Percentiles rank a stretch among this genome's conserved stretches.
These are phyloP conservation scores for Nothobranchius kuhntae DNA, from an alignment of 2,113 vertebrate species.

Conservation along the genomic window DNA sequence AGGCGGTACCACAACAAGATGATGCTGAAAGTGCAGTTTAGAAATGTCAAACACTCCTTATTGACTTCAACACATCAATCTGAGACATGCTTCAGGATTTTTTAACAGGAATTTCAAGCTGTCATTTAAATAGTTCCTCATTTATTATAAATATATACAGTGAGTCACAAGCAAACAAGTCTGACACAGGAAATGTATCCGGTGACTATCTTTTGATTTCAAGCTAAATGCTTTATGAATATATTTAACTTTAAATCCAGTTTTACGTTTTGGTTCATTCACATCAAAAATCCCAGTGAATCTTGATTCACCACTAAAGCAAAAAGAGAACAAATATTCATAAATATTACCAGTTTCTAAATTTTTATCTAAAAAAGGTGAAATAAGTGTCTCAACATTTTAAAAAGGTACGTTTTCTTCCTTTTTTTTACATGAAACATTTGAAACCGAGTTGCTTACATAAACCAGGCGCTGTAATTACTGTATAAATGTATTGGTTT, in stretches of 20 bases:
- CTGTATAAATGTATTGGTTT: conserved; percentile 77
- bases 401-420: background rate
- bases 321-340: no score
- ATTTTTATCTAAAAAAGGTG: background rate
- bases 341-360: no score
- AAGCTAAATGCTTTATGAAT: conserved; percentile 35
- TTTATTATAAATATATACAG: conserved; percentile 34
- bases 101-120: conserved; percentile 17
- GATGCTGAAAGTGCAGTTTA: conserved; percentile 58
- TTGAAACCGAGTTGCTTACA: conserved; percentile 66
- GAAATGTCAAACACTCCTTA: conserved; percentile 26
- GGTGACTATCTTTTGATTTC: conserved; percentile 70
- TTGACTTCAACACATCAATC: background rate
- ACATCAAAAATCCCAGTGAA: conserved; percentile 7
- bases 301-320: background rate
- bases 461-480: conserved; percentile 78
- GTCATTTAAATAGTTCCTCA: conserved; percentile 19
- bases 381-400: background rate
- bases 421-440: conserved; percentile 22
- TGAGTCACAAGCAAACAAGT: conserved; percentile 31
- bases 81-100: conserved; percentile 45
- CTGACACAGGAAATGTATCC: conserved; percentile 87
- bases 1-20: conserved; percentile 15
- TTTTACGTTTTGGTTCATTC: conserved; percentile 31
- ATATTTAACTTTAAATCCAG: conserved; percentile 57